Conservation (phyloP, 1,140 invertebrate genomes). For the Charaxes varanes region DNA sequence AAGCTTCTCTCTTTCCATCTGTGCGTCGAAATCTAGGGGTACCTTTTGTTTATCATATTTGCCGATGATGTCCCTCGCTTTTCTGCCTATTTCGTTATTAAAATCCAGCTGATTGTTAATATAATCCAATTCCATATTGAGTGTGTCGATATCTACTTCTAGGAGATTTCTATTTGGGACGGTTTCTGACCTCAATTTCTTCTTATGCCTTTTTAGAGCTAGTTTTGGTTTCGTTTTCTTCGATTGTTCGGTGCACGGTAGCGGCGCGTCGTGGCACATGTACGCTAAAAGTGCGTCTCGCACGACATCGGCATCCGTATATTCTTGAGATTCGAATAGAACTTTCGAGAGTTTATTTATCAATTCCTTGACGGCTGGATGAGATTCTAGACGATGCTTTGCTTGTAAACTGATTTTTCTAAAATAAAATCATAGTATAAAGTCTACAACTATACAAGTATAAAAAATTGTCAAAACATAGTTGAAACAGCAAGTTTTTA, state of each 20-base stretch:
- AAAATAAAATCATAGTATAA: constrained; percentile 18
- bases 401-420: constrained; percentile 57
- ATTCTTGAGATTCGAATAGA: constrained; percentile 78
- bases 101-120: constrained; percentile 64
- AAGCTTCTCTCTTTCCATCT: constrained; percentile 72
- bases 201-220: constrained; percentile 27
- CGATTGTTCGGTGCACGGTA: constrained; percentile 79
- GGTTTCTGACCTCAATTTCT: constrained; percentile 30
- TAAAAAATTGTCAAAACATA: no score
- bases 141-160: constrained; percentile 53
- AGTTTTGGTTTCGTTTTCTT: constrained; percentile 37
- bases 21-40: constrained; percentile 62
- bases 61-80: constrained; percentile 58
- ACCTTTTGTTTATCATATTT: constrained; percentile 54
- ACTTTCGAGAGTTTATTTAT: constrained; percentile 78
- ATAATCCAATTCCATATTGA: constrained; percentile 64
- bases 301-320: constrained; percentile 80
- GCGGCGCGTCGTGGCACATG: constrained; percentile 85
- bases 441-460: background rate
- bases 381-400: constrained; percentile 75
- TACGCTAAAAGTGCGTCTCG: constrained; percentile 88
- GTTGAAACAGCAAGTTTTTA: no score
- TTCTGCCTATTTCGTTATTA: constrained; percentile 58
- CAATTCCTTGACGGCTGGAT: constrained; percentile 80
- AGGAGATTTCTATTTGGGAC: constrained; percentile 36